Percentiles rank a stretch among this genome's conserved stretches.
These are phyloP conservation scores for Loriculus beryllinus DNA, from an alignment of 2,797 vertebrate genomes.

Conservation along the genomic window DNA sequence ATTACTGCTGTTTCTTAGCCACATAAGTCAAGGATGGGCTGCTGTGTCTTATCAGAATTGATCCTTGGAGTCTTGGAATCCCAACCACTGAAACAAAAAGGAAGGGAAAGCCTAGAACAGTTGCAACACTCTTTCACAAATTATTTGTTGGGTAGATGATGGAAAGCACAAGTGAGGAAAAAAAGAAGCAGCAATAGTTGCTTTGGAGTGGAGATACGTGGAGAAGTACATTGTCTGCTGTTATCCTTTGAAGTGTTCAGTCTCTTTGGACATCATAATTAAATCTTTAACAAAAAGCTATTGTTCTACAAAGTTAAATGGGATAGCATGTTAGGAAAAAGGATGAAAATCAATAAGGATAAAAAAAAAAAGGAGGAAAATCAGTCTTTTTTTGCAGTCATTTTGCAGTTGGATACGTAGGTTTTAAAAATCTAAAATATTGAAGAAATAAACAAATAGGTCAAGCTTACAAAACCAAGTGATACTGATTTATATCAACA, in stretches of 20 bases:
- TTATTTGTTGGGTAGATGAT: neutral
- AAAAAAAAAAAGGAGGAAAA: neutral
- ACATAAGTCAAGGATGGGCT: neutral
- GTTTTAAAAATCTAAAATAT: slow-evolving; percentile 21
- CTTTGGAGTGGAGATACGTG: neutral
- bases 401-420: neutral
- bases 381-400: neutral
- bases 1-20: neutral
- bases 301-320: neutral
- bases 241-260: neutral
- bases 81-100: neutral
- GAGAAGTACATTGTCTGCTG: neutral
- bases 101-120: neutral
- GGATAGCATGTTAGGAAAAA: neutral
- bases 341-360: neutral
- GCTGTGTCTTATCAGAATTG: neutral
- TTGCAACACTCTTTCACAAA: neutral
- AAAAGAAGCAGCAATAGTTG: neutral
- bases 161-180: neutral
- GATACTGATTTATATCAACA: slow-evolving; percentile 33
- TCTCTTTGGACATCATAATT: neutral
- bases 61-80: neutral
- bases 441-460: slow-evolving; percentile 47
- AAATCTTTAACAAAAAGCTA: neutral
- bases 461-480: slow-evolving; percentile 27